phyloP scores from a whole-genome alignment of 1,140 invertebrate genomes.

The Penaeus japonicus region DNA sequence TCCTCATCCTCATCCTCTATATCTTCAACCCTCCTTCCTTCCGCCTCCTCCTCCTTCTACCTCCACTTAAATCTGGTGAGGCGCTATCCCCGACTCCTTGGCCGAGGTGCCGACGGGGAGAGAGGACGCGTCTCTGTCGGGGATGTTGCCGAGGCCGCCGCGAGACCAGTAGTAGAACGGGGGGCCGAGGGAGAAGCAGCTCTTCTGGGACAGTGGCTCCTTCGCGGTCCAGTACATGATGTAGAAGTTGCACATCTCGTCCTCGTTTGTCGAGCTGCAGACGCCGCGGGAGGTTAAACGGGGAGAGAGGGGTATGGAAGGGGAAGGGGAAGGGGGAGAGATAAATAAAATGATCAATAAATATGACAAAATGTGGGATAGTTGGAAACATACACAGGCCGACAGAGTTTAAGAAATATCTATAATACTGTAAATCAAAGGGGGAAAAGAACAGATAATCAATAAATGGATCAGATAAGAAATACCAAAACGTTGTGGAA shows the following conservation, averaged over 20 bases:
- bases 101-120: conserved; percentile 53
- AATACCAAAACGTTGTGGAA: too few relatives aligned
- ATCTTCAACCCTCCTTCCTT: too few relatives aligned
- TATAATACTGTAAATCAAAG: not conserved
- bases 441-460: not conserved
- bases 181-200: conserved; percentile 69
- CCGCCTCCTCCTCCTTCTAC: too few relatives aligned
- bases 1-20: too few relatives aligned
- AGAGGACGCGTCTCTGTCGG: conserved; percentile 73
- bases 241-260: conserved; percentile 99
- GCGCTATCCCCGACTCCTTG: conserved; percentile 15
- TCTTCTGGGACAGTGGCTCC: conserved; percentile 71
- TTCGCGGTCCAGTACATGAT: conserved; percentile 96
- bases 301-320: not conserved
- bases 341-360: not conserved
- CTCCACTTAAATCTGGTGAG: conserved; percentile 28
- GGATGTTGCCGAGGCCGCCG: conserved; percentile 78
- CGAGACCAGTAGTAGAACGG: conserved; percentile 82
- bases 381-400: not conserved
- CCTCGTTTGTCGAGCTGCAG: conserved; percentile 75
- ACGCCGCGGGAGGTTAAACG: too few relatives aligned
- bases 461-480: too few relatives aligned
- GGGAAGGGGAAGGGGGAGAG: not conserved
- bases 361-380: not conserved
- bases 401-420: not conserved